Evolutionary conservation across 2,888 invertebrate genomes (phyloP), one percentile per base, ranked within the genome.

Genomic region (Pseudococcus longispinus): DNA sequence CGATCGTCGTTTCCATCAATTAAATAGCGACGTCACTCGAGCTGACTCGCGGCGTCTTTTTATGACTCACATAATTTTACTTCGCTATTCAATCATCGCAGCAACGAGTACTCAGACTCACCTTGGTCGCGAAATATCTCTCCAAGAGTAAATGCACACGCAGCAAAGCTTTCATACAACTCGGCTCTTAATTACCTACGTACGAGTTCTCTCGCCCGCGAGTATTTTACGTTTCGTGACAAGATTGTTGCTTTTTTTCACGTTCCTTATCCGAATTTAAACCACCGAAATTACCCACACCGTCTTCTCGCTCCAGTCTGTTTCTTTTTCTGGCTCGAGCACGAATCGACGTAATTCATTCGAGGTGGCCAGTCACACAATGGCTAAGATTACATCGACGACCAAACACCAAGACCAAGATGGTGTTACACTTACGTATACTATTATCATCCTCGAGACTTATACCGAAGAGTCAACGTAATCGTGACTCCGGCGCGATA

Each of bases 341-440:
- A 60, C 60, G 60, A 60, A 60, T 60, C 60, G 11, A 60, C 60
- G 60, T 60, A 60, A 60, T 60, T 60, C 23, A 60, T 60, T 23
- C 23, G 60, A 60, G 60, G 23, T 60, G 20, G 20, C 23, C 60
- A 60, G 9, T 23, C 60, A 60, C 15, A 23, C 60, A 60, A 9
- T 60, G 23, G 8, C 2, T 1, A 9, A 60, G 60, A 60, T 60
- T 60, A 60, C 60, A 60, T 60, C 60, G 5, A 23, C 23, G 23
- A 60, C 20, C 4, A n/a, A 18, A n/a, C n/a, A n/a, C n/a, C n/a
- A n/a, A n/a, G 60, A 60, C 60, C 20, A 60, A 23, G 51, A 60
- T 60, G 60, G 60, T 60, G 60, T 60, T 60, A 60, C 23, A 60
- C 60, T 60, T 60, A 60, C 23, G 60, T 60, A 60, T 60, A 60